Evolutionary conservation across 2,797 vertebrate species (phyloP).

Genomic region (Ctenopoma kingsleyae): DNA sequence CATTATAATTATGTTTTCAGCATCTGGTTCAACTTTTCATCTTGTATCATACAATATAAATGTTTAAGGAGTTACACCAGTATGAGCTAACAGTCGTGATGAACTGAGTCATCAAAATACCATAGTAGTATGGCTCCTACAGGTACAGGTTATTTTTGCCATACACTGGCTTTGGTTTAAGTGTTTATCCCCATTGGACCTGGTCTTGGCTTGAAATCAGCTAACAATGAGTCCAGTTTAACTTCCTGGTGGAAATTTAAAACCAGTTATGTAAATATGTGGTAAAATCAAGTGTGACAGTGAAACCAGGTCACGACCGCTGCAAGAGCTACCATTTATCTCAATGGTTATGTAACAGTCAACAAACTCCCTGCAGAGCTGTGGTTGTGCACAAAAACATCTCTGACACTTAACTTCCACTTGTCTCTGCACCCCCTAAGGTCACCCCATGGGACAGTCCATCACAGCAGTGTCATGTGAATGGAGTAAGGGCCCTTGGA

Average conservation of each 20-base stretch:
- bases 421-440: slow-evolving; percentile 4
- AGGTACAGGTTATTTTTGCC: no score
- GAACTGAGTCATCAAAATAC: no score
- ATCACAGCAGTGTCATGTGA: slow-evolving; percentile 29
- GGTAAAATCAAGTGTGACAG: background rate
- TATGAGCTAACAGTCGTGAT: no score
- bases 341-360: slow-evolving; percentile 23
- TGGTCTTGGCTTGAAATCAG: background rate
- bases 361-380: slow-evolving; percentile 20
- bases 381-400: slow-evolving; percentile 37
- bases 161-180: no score
- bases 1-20: background rate
- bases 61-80: background rate
- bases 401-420: slow-evolving; percentile 40
- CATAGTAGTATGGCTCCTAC: no score
- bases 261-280: slow-evolving; percentile 4
- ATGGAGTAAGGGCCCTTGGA: slow-evolving; percentile 31
- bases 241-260: slow-evolving; percentile 10
- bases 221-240: background rate
- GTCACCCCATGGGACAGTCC: slow-evolving; percentile 31
- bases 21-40: background rate
- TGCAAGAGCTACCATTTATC: slow-evolving; percentile 25
- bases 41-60: background rate
- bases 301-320: slow-evolving; percentile 45
- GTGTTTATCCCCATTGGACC: background rate